phyloP scores from a whole-genome alignment of 2,113 vertebrate species.

The Chlamydotis undulata region DNA sequence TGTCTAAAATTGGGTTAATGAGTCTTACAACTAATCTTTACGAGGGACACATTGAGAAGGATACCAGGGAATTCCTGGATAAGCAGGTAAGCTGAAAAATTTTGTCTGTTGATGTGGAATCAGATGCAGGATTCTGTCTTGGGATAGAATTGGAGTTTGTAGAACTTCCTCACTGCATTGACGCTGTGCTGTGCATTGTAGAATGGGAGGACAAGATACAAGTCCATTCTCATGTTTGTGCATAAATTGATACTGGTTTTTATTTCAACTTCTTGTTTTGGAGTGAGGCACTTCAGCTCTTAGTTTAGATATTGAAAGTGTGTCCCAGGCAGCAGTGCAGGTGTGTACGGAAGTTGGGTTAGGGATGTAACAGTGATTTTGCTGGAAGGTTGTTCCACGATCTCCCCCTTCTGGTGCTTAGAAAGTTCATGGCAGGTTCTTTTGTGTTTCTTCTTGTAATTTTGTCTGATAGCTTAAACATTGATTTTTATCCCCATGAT shows the following conservation, averaged over 20 bases:
- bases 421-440: conserved; percentile 19
- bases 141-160: not conserved
- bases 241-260: not conserved
- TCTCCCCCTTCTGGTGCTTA: conserved; percentile 64
- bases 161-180: not conserved
- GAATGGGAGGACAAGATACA: not conserved
- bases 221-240: not conserved
- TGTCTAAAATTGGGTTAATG: conserved; percentile 98
- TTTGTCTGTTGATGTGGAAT: not conserved
- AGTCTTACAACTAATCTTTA: conserved; percentile 97
- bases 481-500: conserved; percentile 6
- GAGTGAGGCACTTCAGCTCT: not conserved
- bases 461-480: not conserved
- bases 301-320: not conserved
- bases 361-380: not conserved
- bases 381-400: conserved; percentile 27
- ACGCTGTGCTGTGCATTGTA: not conserved
- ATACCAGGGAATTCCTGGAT: conserved; percentile 94
- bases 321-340: not conserved
- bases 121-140: not conserved
- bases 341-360: not conserved
- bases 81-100: conserved; percentile 85
- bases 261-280: not conserved
- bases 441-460: not conserved
- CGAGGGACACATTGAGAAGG: conserved; percentile 97